phyloP scores from a whole-genome alignment of 2,888 invertebrate species.

The Acanthosoma haemorrhoidale region DNA sequence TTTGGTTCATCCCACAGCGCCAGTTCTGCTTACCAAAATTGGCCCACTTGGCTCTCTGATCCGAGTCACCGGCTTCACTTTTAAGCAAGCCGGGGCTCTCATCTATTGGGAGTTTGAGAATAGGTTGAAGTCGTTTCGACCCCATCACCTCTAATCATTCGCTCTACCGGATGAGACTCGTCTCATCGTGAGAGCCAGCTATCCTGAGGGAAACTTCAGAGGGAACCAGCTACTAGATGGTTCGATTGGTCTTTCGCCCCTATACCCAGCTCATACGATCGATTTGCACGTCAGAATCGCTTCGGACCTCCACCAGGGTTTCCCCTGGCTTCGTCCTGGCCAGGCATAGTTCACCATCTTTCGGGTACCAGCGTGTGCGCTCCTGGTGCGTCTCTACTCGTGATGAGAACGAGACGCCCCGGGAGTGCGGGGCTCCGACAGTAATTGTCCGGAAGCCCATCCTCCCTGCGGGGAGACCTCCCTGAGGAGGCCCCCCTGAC shows the following conservation, averaged over 20 bases:
- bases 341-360: slow-evolving; percentile 70
- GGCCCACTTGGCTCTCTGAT: slow-evolving; percentile 43
- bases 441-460: not conserved
- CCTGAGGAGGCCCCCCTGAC: slow-evolving; percentile 43
- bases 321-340: slow-evolving; percentile 64
- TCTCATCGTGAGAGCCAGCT: slow-evolving; percentile 48
- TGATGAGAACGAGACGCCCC: slow-evolving; percentile 51
- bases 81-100: slow-evolving; percentile 57
- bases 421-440: slow-evolving; percentile 49
- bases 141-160: slow-evolving; percentile 68
- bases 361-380: slow-evolving; percentile 65
- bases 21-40: slow-evolving; percentile 52
- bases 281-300: slow-evolving; percentile 74
- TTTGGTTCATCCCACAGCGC: slow-evolving; percentile 53
- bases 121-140: slow-evolving; percentile 65
- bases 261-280: slow-evolving; percentile 39
- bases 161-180: slow-evolving; percentile 65
- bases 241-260: slow-evolving; percentile 39
- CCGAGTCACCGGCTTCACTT: slow-evolving; percentile 51
- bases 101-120: slow-evolving; percentile 73
- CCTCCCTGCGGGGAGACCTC: not conserved
- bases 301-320: slow-evolving; percentile 66
- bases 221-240: slow-evolving; percentile 56
- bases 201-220: slow-evolving; percentile 72
- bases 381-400: slow-evolving; percentile 60